phyloP scores from a whole-genome alignment of 2,113 vertebrate species.

The Strix aluco region DNA sequence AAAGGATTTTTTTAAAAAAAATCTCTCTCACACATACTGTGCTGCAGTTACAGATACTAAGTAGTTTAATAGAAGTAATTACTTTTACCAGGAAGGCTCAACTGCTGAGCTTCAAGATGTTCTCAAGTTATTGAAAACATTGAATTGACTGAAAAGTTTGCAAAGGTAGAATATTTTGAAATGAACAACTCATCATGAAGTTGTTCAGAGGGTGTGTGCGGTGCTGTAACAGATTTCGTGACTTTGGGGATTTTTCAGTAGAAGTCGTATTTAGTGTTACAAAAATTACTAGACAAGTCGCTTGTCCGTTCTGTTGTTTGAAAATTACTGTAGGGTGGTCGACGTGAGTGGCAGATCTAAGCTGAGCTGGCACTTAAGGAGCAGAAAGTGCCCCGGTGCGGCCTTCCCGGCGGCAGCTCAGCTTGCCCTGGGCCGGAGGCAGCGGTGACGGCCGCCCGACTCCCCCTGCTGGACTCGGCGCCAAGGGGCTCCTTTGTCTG shows the following conservation, averaged over 20 bases:
- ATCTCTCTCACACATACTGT: background rate
- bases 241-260: background rate
- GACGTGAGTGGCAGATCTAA: rapidly evolving
- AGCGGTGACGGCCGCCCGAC: background rate
- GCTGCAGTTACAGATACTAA: background rate
- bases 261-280: background rate
- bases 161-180: background rate
- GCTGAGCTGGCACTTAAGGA: background rate
- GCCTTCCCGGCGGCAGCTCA: background rate
- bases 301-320: background rate
- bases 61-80: background rate
- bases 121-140: background rate
- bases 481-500: background rate
- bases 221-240: too few relatives aligned
- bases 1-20: background rate
- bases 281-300: rapidly evolving
- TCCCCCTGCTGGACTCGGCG: background rate
- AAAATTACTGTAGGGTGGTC: rapidly evolving
- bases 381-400: background rate
- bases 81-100: background rate
- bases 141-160: background rate
- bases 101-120: background rate
- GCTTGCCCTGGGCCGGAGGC: background rate
- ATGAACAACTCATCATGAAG: rapidly evolving
- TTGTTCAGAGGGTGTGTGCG: rapidly evolving